Conservation (phyloP, 2,888 invertebrate genomes). For the Amphipyra tragopoginis region DNA sequence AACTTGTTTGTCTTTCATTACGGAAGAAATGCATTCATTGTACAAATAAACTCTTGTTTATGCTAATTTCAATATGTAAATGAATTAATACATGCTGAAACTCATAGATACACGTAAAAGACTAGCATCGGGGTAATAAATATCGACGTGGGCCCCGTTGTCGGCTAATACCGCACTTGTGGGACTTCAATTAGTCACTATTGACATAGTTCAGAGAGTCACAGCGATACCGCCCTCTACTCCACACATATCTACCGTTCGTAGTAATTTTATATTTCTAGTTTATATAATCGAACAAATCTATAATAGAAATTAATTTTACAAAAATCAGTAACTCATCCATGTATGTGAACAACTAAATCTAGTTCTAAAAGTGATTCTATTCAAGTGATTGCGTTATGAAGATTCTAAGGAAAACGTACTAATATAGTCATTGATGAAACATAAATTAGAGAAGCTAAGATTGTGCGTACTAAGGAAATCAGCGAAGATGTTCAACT, state of each 20-base stretch:
- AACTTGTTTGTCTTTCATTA: no score
- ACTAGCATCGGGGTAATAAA: slow-evolving; percentile 61
- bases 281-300: neutral
- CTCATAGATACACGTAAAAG: slow-evolving; percentile 58
- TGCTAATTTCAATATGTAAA: slow-evolving; percentile 55
- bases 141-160: slow-evolving; percentile 66
- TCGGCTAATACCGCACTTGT: slow-evolving; percentile 76
- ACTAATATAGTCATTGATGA: slow-evolving; percentile 65
- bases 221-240: slow-evolving; percentile 60
- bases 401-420: slow-evolving; percentile 10
- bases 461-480: slow-evolving; percentile 63
- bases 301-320: slow-evolving; percentile 1
- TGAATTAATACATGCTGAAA: slow-evolving; percentile 71
- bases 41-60: no score
- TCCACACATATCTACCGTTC: slow-evolving; percentile 46
- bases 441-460: slow-evolving; percentile 64
- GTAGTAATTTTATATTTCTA: neutral
- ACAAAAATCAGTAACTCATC: slow-evolving; percentile 5
- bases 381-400: slow-evolving; percentile 27
- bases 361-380: slow-evolving; percentile 19
- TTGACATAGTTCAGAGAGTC: slow-evolving; percentile 78
- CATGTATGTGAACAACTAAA: neutral
- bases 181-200: slow-evolving; percentile 83
- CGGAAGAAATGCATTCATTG: no score
- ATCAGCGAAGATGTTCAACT: slow-evolving; percentile 92